Evolutionary conservation across 2,113 vertebrate genomes (phyloP).

Genomic region (Caranx ignobilis): DNA sequence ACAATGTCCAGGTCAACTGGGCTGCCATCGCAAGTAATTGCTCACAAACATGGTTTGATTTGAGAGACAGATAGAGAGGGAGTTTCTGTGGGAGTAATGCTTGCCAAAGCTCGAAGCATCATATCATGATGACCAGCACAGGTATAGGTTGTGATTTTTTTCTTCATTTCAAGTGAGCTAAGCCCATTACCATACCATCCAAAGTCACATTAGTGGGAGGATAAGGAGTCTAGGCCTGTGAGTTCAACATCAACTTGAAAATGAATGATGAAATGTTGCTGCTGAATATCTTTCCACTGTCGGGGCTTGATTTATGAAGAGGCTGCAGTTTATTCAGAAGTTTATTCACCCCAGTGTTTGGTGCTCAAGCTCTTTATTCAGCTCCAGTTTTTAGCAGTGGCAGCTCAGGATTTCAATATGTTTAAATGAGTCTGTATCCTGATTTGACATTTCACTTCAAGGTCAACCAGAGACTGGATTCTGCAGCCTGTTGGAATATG

Average conservation of each 20-base stretch:
- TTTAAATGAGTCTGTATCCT: neutral
- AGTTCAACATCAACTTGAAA: constrained; percentile 24
- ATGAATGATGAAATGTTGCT: constrained; percentile 37
- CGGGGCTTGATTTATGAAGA: constrained; percentile 40
- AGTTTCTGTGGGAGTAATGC: constrained; percentile 3
- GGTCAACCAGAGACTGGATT: constrained; percentile 2
- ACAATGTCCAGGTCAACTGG: constrained; percentile 71
- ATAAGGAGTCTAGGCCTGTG: constrained; percentile 5
- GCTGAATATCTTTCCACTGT: constrained; percentile 27
- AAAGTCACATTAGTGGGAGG: constrained; percentile 16
- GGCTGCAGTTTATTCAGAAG: constrained; percentile 29
- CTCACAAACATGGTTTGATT: constrained; percentile 68
- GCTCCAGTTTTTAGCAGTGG: neutral
- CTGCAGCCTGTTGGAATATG: neutral
- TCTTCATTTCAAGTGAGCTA: constrained; percentile 8
- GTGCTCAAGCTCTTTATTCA: constrained; percentile 9
- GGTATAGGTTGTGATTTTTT: constrained; percentile 2
- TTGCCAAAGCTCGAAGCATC: constrained; percentile 4
- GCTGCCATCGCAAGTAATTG: constrained; percentile 75
- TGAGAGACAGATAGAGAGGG: constrained; percentile 11
- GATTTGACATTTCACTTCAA: constrained; percentile 27
- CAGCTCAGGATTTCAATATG: neutral
- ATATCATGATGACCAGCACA: neutral
- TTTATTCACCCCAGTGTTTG: neutral
- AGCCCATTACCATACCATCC: neutral